These are phyloP conservation scores for Metallyticus violacea DNA, from an alignment of 2,888 invertebrate genomes.

Conservation along the genomic window DNA sequence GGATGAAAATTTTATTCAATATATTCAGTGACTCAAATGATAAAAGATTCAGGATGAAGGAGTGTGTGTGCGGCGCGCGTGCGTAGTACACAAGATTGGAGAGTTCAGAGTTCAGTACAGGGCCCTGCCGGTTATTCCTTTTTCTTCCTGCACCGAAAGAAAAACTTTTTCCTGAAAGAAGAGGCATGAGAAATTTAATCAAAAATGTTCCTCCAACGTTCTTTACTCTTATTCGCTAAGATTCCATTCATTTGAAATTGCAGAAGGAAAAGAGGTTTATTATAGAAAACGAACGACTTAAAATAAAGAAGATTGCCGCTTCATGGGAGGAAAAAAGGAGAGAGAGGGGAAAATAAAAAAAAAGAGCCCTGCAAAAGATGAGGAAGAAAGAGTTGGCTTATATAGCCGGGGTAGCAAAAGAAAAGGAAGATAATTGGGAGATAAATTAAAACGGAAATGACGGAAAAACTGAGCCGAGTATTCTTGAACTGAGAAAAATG, in stretches of 20 bases:
- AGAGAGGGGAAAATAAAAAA: not conserved
- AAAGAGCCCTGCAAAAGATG: not conserved
- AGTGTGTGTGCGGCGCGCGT: too few relatives aligned
- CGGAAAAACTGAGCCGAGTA: constrained; percentile 20
- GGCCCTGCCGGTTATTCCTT: not conserved
- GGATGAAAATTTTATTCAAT: too few relatives aligned
- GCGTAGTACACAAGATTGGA: too few relatives aligned
- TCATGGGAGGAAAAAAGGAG: constrained; percentile 23
- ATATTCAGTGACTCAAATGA: too few relatives aligned
- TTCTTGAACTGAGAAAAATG: not conserved
- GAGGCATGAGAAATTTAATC: constrained; percentile 32
- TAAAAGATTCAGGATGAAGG: too few relatives aligned
- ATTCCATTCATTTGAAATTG: constrained; percentile 32
- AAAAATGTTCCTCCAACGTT: constrained; percentile 28
- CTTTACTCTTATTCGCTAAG: constrained; percentile 19
- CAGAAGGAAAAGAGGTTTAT: constrained; percentile 31
- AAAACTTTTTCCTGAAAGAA: constrained; percentile 21
- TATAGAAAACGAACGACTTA: constrained; percentile 30
- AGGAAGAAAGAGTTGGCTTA: not conserved
- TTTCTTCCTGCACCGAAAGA: constrained; percentile 11
- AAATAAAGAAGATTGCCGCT: constrained; percentile 32
- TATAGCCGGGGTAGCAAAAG: not conserved
- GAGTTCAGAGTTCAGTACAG: not conserved
- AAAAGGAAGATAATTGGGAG: constrained; percentile 29
- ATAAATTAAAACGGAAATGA: constrained; percentile 31